These are phyloP conservation scores for Hippocampus abdominalis DNA, from an alignment of 2,113 vertebrate species.

Conservation along the genomic window DNA sequence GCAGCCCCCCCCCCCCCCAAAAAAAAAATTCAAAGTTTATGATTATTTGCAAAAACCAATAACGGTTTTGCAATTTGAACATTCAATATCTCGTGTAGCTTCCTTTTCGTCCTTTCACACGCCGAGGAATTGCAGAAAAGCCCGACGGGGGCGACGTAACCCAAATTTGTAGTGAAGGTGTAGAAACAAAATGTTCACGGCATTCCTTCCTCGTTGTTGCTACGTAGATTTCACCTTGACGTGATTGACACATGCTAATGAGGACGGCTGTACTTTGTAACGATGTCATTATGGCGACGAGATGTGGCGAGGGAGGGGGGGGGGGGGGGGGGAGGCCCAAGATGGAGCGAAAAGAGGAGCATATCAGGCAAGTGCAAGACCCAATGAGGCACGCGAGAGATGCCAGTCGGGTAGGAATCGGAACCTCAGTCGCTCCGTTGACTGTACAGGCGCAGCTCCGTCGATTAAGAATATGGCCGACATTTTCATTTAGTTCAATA, in stretches of 20 bases:
- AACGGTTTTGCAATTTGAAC: too few species aligned
- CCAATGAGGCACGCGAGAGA: slow-evolving; percentile 10
- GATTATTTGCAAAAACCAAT: too few species aligned
- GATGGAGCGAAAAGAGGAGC: slow-evolving; percentile 10
- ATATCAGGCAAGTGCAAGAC: slow-evolving; percentile 14
- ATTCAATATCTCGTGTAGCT: too few species aligned
- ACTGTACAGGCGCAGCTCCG: too few species aligned
- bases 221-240: slow-evolving; percentile 24
- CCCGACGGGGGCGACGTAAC: too few species aligned
- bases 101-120: too few species aligned
- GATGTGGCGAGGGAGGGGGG: slow-evolving; percentile 7
- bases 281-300: slow-evolving; percentile 42
- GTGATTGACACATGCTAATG: slow-evolving; percentile 35
- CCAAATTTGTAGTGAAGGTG: not conserved
- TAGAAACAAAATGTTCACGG: not conserved
- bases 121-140: too few species aligned
- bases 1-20: not conserved
- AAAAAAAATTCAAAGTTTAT: too few species aligned
- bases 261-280: slow-evolving; percentile 40
- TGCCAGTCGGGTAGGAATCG: slow-evolving; percentile 5
- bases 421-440: not conserved
- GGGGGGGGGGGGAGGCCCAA: not conserved
- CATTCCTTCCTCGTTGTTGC: too few species aligned
- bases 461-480: too few species aligned
- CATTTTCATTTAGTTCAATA: too few species aligned